Percentiles rank a stretch among this genome's conserved stretches.
Conservation (phyloP, 2,797 vertebrate species). For the Takifugu rubripes region DNA sequence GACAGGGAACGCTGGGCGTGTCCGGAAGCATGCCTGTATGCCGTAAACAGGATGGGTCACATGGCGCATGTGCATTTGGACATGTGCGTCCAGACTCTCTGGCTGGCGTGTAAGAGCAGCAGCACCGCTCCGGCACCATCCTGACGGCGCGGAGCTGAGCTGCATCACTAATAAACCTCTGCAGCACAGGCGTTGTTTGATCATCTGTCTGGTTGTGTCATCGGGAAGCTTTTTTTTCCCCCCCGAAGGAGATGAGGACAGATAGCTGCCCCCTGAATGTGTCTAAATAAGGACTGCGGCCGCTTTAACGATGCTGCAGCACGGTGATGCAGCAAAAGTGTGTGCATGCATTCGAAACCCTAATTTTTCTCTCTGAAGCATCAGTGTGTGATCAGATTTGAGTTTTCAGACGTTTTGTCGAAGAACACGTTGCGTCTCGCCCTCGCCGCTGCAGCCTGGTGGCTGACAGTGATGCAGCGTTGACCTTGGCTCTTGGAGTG, state of each 20-base stretch:
- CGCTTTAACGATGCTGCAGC: too few species aligned
- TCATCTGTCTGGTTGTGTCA: background rate
- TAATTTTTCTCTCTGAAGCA: too few species aligned
- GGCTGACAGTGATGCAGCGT: slow-evolving; percentile 31
- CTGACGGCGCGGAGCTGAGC: slow-evolving; percentile 26
- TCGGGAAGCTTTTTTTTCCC: too few species aligned
- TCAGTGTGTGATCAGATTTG: too few species aligned
- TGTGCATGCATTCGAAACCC: too few species aligned
- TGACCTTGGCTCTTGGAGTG: slow-evolving; percentile 53
- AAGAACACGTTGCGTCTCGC: slow-evolving; percentile 6
- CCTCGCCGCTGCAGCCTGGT: slow-evolving; percentile 7
- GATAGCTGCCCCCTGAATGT: too few species aligned
- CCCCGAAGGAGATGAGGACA: too few species aligned
- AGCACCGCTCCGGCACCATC: slow-evolving; percentile 6
- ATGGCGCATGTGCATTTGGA: background rate
- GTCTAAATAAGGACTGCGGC: too few species aligned
- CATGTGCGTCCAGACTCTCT: slow-evolving; percentile 4
- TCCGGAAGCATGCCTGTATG: background rate
- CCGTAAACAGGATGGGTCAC: background rate
- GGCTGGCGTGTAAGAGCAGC: slow-evolving; percentile 11
- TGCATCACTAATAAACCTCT: slow-evolving; percentile 26
- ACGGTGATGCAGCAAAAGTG: too few species aligned
- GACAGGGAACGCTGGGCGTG: slow-evolving; percentile 41
- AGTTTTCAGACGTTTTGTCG: background rate
- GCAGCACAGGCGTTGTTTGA: slow-evolving; percentile 16